These are phyloP conservation scores for Macropodus opercularis DNA, from an alignment of 2,797 vertebrate genomes.

Conservation along the genomic window DNA sequence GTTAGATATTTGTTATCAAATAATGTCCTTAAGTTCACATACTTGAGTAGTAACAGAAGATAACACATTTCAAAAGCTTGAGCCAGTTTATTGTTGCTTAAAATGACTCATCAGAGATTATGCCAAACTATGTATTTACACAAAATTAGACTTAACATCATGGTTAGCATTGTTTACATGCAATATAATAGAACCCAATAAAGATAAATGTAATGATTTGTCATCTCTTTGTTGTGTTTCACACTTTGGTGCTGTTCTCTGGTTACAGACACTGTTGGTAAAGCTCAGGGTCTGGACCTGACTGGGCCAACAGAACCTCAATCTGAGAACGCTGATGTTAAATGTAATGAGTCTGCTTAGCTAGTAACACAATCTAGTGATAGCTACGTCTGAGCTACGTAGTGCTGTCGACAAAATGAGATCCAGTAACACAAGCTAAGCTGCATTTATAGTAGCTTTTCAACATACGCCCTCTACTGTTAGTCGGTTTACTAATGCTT, in stretches of 20 bases:
- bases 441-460: neutral
- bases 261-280: too few relatives aligned
- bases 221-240: too few relatives aligned
- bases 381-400: fast-evolving
- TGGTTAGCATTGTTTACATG: too few relatives aligned
- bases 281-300: too few relatives aligned
- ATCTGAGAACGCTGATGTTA: neutral
- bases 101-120: too few relatives aligned
- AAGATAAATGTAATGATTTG: too few relatives aligned
- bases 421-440: neutral
- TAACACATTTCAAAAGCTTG: neutral
- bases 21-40: neutral
- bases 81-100: too few relatives aligned
- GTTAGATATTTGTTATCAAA: constrained; percentile 9
- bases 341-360: neutral
- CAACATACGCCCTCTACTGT: constrained; percentile 1
- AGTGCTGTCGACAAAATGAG: neutral
- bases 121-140: too few relatives aligned
- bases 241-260: too few relatives aligned
- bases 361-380: neutral
- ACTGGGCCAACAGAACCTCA: neutral
- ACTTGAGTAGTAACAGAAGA: too few relatives aligned
- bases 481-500: neutral
- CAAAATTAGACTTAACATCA: too few relatives aligned
- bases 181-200: too few relatives aligned